These are phyloP conservation scores for Bombylius major DNA, from an alignment of 2,888 invertebrate species.

Conservation along the genomic window DNA sequence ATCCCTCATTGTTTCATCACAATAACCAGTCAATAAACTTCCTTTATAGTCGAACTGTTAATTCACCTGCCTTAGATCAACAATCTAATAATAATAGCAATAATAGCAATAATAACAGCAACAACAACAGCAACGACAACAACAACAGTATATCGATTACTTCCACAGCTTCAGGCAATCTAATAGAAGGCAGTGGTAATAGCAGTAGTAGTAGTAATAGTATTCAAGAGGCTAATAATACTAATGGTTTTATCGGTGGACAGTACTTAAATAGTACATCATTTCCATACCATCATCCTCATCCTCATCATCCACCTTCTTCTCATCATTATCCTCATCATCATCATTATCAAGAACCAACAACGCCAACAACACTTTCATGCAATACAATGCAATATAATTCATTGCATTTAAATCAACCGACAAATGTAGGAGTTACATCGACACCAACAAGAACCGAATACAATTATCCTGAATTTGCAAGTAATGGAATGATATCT, in stretches of 20 bases:
- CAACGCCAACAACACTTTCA: slow-evolving; percentile 10
- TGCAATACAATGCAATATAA: neutral
- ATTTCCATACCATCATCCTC: too few species aligned
- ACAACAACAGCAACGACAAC: neutral
- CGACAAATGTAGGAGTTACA: slow-evolving; percentile 11
- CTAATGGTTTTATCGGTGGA: too few species aligned
- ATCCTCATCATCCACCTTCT: slow-evolving; percentile 3
- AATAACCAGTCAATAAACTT: slow-evolving; percentile 6
- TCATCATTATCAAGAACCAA: slow-evolving; percentile 17
- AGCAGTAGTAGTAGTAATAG: too few species aligned
- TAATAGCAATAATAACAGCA: neutral
- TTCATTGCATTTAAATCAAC: neutral
- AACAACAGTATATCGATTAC: neutral
- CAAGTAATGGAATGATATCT: slow-evolving; percentile 12
- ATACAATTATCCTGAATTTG: slow-evolving; percentile 15
- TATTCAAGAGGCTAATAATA: too few species aligned
- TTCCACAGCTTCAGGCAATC: too few species aligned
- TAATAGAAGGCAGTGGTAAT: too few species aligned
- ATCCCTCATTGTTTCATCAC: slow-evolving; percentile 6
- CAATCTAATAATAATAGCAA: neutral
- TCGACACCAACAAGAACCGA: slow-evolving; percentile 17
- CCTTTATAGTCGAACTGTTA: slow-evolving; percentile 5
- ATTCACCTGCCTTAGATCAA: neutral
- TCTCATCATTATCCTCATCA: neutral
- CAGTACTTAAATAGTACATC: too few species aligned